Base-by-base conservation (phyloP, 92 coral and sea anemone genomes). In the Umimayanthus chanpuru region DNA sequence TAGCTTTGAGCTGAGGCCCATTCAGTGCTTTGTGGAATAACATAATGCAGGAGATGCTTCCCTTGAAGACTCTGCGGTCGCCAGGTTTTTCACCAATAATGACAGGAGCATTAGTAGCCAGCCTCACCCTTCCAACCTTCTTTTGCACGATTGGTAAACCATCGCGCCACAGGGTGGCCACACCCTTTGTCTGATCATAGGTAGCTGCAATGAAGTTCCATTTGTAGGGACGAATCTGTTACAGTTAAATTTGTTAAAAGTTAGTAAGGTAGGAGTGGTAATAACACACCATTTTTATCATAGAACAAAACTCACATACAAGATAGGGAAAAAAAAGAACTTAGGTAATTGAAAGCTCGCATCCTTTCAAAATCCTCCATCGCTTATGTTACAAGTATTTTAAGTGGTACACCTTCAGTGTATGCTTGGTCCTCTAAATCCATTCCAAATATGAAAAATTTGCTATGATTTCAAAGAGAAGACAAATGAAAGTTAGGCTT, bases 41-140 rank as follows among this genome's bases (percentile, higher is more conserved):
- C 86, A 86, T 89, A 18, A 90, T 66, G 38, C 93, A 90, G 6
- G 93, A 49, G 71, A 90, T 90, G 49, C 80, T 76, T 65, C 93
- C 93, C 49, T 43, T 87, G 85, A 90, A 90, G 32, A 26, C 80
- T 28, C 90, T 80, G 26, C 81, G 83, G 53, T 90, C 93, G 0
- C 88, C 85, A 6, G 41, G 70, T 40, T 90, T 81, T 65, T 50
- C 70, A 18, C 93, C 93, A 81, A 90, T 80, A 44, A 89, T 82
- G 36, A 94, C 92, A 65, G 98, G 94, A 4, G 92, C 89, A 79
- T 94, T 91, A 29, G 98, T 96, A 55, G 98, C 98, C 43, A 96
- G 94, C 40, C 95, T 92, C 88, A 94, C 90, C 87, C 89, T 91
- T 38, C 94, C 95, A 40, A 96, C 87, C 32, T 89, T 91, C 26